Percentiles rank a stretch among this genome's conserved stretches.
phyloP scores from a whole-genome alignment of 2,113 vertebrate species.

The Eptesicus fuscus region DNA sequence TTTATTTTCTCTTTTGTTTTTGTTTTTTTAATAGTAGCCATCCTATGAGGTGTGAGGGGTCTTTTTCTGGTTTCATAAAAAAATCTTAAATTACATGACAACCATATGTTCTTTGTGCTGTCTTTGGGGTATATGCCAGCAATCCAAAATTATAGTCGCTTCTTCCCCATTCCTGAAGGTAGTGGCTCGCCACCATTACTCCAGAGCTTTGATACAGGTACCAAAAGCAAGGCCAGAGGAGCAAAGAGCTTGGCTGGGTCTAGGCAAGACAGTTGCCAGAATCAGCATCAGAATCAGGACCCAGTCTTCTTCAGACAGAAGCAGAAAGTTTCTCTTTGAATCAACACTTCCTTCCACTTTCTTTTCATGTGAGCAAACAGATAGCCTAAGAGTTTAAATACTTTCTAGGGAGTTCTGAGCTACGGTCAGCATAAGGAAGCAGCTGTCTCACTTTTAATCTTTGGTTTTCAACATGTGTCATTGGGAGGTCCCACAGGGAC shows the following conservation, averaged over 20 bases:
- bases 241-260: not conserved
- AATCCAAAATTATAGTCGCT: not conserved
- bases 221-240: not conserved
- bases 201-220: not conserved
- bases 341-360: conserved; percentile 22
- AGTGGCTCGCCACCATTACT: accelerated
- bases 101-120: not conserved
- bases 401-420: not conserved
- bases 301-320: not conserved
- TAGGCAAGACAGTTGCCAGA: not conserved
- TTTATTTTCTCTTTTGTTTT: not conserved
- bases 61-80: not conserved
- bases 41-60: not conserved
- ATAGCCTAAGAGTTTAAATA: not conserved
- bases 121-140: not conserved
- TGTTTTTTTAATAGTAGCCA: not conserved
- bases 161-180: not conserved
- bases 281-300: not conserved
- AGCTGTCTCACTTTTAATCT: not conserved
- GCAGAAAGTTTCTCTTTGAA: conserved; percentile 27
- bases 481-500: not conserved
- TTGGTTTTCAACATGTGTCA: not conserved
- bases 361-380: not conserved
- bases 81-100: not conserved
- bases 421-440: not conserved